Base-by-base conservation (phyloP, 2,113 vertebrate species). In the Tenrec ecaudatus region DNA sequence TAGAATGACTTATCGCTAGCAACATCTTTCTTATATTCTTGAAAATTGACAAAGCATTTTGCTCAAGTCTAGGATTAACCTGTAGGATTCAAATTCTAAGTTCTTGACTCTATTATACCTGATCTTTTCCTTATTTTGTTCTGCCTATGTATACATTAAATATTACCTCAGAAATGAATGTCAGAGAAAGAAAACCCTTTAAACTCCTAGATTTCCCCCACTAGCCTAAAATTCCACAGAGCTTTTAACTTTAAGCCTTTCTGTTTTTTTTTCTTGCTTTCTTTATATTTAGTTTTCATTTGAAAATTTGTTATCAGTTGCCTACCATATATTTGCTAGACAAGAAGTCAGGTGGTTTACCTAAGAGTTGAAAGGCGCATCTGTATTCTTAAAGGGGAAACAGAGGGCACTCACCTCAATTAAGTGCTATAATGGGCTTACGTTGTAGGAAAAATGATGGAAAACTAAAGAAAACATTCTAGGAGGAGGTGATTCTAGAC, bases 41-140 rank as follows among this genome's bases (percentile, higher is more conserved):
- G 40, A 92, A 78, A 68, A 73, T 16, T 58, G n/a, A 84, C 16
- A 79, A 75, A 94, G 16, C 40, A 82, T 33, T 85, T 75, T 82
- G 57, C 7, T 38, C 27, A 66, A 84, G 15, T 84, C 81, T 92
- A 66, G 14, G 9, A 77, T 81, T 80, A 47, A 62, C 8, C 27
- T 86, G 81, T 88, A 90, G 47, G 58, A 81, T 80, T 90, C 33
- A 90, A 69, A 78, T 85, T 92, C 22, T 80, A 93, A 95, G 71
- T 58, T n/a, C 53, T 81, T 88, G 36, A 40, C 29, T 7, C 76
- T 77, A 6, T 85, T 77, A 6, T 85, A 38, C 15, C 62, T 60
- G 71, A 33, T 53, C 23, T 94, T 85, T 88, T 89, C 27, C 16
- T 79, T 92, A 27, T 84, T 71, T 92, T 94, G 40, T 25, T 76